Conservation (phyloP, 2,888 invertebrate genomes). For the Caenorhabditis sulstoni region DNA sequence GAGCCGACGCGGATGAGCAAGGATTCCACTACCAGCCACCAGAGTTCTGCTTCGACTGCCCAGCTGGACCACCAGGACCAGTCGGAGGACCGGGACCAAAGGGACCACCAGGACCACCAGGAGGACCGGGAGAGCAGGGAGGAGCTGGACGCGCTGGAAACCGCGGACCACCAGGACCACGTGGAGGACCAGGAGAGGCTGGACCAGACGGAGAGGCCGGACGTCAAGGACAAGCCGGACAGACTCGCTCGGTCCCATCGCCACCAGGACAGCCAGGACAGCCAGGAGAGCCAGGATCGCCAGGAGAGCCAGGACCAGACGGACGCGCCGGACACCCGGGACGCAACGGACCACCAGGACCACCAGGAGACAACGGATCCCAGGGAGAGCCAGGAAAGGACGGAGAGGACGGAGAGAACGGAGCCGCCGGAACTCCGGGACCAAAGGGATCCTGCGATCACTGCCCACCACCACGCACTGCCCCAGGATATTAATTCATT, state of each 20-base stretch:
- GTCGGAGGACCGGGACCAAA: conserved; percentile 68
- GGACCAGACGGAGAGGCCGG: conserved; percentile 67
- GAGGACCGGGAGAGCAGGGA: conserved; percentile 62
- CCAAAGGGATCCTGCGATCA: conserved; percentile 64
- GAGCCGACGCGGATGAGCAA: conserved; percentile 62
- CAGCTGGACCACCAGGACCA: conserved; percentile 69
- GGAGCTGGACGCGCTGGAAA: conserved; percentile 57
- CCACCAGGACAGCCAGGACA: conserved; percentile 64
- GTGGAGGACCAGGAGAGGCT: conserved; percentile 64
- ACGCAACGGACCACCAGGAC: conserved; percentile 67
- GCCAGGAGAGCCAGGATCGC: conserved; percentile 67
- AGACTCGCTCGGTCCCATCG: conserved; percentile 61
- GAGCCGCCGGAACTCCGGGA: conserved; percentile 64
- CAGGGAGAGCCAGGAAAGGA: conserved; percentile 69
- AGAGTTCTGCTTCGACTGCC: conserved; percentile 59
- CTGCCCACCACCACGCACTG: conserved; percentile 65
- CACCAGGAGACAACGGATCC: conserved; percentile 64
- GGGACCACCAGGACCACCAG: conserved; percentile 70
- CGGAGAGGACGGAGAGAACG: conserved; percentile 63
- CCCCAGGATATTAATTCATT: conserved; percentile 60
- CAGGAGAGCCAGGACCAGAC: conserved; percentile 67
- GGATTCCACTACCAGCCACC: conserved; percentile 54
- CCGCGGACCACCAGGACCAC: conserved; percentile 66
- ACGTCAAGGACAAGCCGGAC: conserved; percentile 64
- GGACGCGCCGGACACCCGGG: conserved; percentile 69